Base-by-base conservation (phyloP, 2,113 vertebrate genomes). In the Promerops cafer region DNA sequence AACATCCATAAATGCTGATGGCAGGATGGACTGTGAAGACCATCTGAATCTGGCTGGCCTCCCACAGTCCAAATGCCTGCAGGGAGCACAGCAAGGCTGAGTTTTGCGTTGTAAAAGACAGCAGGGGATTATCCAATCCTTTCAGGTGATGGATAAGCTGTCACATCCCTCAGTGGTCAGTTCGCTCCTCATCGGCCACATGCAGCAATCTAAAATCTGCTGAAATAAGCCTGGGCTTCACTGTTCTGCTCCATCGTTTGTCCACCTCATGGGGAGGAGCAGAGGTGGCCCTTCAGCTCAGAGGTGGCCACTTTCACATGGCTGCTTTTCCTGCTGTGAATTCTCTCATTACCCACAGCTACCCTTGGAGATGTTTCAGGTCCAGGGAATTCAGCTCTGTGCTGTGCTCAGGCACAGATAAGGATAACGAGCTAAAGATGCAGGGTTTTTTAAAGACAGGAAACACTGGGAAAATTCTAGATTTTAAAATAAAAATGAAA, bases 91-190 rank as follows among this genome's bases (percentile, higher is more conserved):
- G 39, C 31, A 85, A 56, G 26, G 26, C 54, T 89, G 44, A 22
- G 15, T 10, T 87, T 92, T 2, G 1, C 26, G 17, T 42, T 95
- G 35, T 69, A 72, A 71, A 95, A 69, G 45, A 13, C 70, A 61
- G 81, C 91, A 92, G 61, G 80, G 39, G 30, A n/a, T n/a, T 54
- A 44, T 71, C 33, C 61, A 87, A 4, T 45, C 63, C 33, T 77
- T 94, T 71, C 72, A 75, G 53, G 65, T 71, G 93, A 96, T 56
- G 50, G 69, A 96, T 78, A 95, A 95, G 45, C 78, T 97, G 91
- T 92, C 87, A 69, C 13, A 83, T 39, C 75, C 78, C 84, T 87
- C 92, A 76, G 81, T 37, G 79, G 76, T 76, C 70, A 23, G 57
- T 74, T 94, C 1, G 3, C 10, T 76, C 45, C 78, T 76, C 63